Evolutionary conservation across 92 coral and sea anemone genomes (phyloP).

Genomic region (Micromussa lordhowensis): DNA sequence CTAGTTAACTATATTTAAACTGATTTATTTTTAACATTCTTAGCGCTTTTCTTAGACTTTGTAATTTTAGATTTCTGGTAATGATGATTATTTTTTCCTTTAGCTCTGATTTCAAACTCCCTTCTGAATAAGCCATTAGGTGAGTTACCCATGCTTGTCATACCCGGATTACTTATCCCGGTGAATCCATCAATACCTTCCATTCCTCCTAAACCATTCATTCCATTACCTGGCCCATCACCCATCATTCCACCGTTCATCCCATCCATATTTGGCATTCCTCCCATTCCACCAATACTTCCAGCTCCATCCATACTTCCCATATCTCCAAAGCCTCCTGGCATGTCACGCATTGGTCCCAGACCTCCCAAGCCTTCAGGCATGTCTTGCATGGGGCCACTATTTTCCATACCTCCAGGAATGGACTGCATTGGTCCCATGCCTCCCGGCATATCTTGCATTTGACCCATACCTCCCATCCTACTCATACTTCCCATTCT

Average conservation of each 20-base stretch:
- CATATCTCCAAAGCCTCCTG: constrained; percentile 3
- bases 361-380: neutral
- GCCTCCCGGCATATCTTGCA: constrained; percentile 6
- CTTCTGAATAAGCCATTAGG: constrained; percentile 28
- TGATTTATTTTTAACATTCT: neutral
- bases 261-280: neutral
- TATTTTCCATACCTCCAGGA: neutral
- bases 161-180: constrained; percentile 20
- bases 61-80: constrained; percentile 25
- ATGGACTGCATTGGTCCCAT: neutral
- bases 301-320: neutral
- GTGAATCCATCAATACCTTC: constrained; percentile 11
- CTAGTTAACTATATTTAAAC: neutral
- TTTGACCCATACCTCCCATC: constrained; percentile 2
- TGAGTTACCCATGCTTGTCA: constrained; percentile 14
- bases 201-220: constrained; percentile 28
- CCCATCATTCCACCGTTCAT: constrained; percentile 3
- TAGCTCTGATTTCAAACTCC: constrained; percentile 9
- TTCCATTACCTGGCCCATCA: neutral
- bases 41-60: constrained; percentile 9
- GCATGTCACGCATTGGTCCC: constrained; percentile 31
- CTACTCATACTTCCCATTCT: neutral
- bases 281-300: constrained; percentile 13
- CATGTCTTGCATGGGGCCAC: constrained; percentile 27
- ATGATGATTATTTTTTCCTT: constrained; percentile 3